These are phyloP conservation scores for Lucifuga dentata DNA, from an alignment of 2,113 vertebrate genomes.

Conservation along the genomic window DNA sequence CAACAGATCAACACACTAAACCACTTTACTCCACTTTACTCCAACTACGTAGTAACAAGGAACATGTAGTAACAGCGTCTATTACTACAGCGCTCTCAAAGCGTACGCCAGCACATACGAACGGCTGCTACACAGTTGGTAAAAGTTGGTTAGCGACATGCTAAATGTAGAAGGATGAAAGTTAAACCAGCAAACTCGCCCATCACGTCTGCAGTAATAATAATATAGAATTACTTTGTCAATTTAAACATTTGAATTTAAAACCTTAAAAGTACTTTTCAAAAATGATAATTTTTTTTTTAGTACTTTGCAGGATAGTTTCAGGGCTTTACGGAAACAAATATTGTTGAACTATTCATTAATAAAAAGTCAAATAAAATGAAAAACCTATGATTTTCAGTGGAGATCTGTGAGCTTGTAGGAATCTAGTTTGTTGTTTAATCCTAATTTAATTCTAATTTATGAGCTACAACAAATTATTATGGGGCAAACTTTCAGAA, in stretches of 20 bases:
- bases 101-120: constrained; percentile 19
- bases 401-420: not conserved
- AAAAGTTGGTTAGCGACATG: not conserved
- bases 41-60: constrained; percentile 15
- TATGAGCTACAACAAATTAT: constrained; percentile 26
- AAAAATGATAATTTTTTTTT: not conserved
- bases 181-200: not conserved
- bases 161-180: not conserved
- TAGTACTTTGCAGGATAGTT: too few species aligned
- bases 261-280: too few species aligned
- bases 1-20: constrained; percentile 25
- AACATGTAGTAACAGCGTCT: constrained; percentile 15
- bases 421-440: too few species aligned
- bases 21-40: constrained; percentile 36
- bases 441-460: not conserved
- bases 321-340: too few species aligned
- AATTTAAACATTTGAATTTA: too few species aligned
- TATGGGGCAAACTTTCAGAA: constrained; percentile 8
- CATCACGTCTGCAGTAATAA: not conserved
- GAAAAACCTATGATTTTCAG: too few species aligned
- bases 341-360: too few species aligned
- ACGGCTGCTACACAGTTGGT: constrained; percentile 2
- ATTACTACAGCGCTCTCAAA: constrained; percentile 3
- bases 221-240: too few species aligned
- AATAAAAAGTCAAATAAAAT: too few species aligned